phyloP scores from a whole-genome alignment of 2,797 vertebrate genomes.

The Pseudopleuronectes americanus region DNA sequence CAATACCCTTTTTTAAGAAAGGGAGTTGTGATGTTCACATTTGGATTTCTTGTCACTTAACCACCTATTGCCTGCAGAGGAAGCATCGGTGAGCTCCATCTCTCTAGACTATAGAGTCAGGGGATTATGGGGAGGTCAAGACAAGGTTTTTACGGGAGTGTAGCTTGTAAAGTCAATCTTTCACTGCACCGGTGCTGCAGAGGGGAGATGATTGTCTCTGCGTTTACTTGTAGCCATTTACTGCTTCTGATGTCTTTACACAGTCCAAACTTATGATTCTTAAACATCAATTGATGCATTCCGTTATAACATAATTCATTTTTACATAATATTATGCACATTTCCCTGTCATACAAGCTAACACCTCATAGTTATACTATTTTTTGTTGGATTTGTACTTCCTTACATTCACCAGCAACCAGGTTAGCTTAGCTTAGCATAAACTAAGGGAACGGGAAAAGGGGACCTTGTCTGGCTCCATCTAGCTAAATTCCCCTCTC shows the following conservation, averaged over 20 bases:
- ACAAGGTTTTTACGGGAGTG: conserved; percentile 44
- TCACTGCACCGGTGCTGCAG: conserved; percentile 29
- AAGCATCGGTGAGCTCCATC: neutral
- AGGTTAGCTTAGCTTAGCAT: neutral
- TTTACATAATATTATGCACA: neutral
- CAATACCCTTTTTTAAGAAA: conserved; percentile 13
- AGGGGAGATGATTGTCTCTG: conserved; percentile 28
- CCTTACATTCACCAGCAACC: neutral
- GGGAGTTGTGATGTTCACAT: neutral
- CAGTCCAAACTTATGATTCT: conserved; percentile 3
- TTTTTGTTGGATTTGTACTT: no score
- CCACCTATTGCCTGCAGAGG: neutral
- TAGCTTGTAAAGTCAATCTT: conserved; percentile 42
- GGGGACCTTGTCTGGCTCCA: neutral
- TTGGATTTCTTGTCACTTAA: neutral
- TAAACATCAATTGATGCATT: neutral
- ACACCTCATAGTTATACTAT: neutral
- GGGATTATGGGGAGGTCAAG: conserved; percentile 34
- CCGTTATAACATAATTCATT: neutral
- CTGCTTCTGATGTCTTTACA: conserved; percentile 36
- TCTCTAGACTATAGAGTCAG: conserved; percentile 1
- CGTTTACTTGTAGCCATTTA: conserved; percentile 40
- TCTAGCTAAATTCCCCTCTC: no score
- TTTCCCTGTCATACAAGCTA: neutral
- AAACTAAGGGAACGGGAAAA: neutral